Evolutionary conservation across 1,140 invertebrate genomes (phyloP), one percentile per base, ranked within the genome.

Genomic region (Tenebrio molitor): DNA sequence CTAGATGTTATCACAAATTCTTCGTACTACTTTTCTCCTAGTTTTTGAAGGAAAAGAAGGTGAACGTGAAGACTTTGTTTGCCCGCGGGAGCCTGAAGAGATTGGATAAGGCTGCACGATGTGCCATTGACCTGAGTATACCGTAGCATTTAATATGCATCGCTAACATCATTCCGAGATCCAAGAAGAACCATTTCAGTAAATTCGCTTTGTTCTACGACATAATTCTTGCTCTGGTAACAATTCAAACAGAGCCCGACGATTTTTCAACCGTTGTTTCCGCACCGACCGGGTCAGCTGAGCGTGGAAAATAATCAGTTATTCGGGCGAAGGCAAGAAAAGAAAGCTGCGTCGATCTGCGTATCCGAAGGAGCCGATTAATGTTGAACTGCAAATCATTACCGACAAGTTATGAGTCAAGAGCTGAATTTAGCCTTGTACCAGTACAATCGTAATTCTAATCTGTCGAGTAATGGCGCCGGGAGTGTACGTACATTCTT

Each of bases 101-200:
- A 53, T 62, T 21, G 46, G 23, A 58, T 21, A 41, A 39, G 67
- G 17, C 58, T 62, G 69, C 53, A 63, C 50, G 39, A 63, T 50
- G 41, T 70, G 69, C 69, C 69, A 70, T 70, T 70, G 69, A 70
- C 69, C 69, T 70, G 50, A 44, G 41, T 65, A 39, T 65, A 65
- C 62, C 62, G 62, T 65, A 65, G 39, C 33, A 65, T 65, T 65
- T 65, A 41, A 39, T 41, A 65, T 65, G 62, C 62, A 65, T 65
- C 62, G 62, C 39, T 19, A 65, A 65, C 62, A 39, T 65, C 39
- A 65, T 39, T 65, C 15, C 58, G 16, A 53, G 46, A 64, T 39
- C 29, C 62, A 65, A 65, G 34, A 65, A 65, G 34, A 65, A 12
- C 29, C 39, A 17, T 65, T 65, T 42, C 12, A 7, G 2, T 39